Evolutionary conservation across 2,888 invertebrate species (phyloP).

Genomic region (Leptura quadrifasciata): DNA sequence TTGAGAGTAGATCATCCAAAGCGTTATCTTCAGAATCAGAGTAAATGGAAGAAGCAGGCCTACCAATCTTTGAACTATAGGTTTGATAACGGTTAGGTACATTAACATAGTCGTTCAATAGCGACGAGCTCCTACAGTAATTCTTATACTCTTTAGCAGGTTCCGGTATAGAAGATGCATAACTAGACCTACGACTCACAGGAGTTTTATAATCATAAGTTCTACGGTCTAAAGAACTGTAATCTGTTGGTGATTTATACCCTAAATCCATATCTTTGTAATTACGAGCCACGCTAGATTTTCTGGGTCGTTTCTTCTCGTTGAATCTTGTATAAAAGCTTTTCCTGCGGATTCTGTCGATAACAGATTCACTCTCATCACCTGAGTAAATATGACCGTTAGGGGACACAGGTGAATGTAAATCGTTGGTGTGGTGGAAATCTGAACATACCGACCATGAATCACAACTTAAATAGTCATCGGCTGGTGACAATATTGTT

Average conservation of each 20-base stretch:
- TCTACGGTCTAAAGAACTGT: slow-evolving; percentile 67
- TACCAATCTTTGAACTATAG: slow-evolving; percentile 68
- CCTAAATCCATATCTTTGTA: slow-evolving; percentile 69
- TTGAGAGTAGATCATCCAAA: slow-evolving; percentile 67
- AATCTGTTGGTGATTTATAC: slow-evolving; percentile 57
- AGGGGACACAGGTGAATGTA: slow-evolving; percentile 72
- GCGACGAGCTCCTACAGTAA: slow-evolving; percentile 67
- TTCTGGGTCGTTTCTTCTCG: slow-evolving; percentile 84
- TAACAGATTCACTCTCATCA: slow-evolving; percentile 81
- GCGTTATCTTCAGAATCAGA: slow-evolving; percentile 68
- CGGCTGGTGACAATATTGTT: slow-evolving; percentile 77
- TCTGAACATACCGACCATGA: slow-evolving; percentile 83
- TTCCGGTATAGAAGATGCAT: slow-evolving; percentile 61
- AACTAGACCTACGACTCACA: slow-evolving; percentile 61
- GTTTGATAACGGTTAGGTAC: slow-evolving; percentile 71
- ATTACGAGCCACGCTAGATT: slow-evolving; percentile 77
- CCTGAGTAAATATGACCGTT: slow-evolving; percentile 69
- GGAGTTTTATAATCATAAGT: slow-evolving; percentile 63
- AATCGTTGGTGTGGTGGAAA: slow-evolving; percentile 63
- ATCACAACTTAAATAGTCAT: slow-evolving; percentile 77
- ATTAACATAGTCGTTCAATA: slow-evolving; percentile 70
- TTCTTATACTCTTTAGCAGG: slow-evolving; percentile 62
- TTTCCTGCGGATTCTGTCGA: slow-evolving; percentile 90
- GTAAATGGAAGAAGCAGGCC: slow-evolving; percentile 66
- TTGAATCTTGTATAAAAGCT: slow-evolving; percentile 94